Evolutionary conservation across 2,888 invertebrate species (phyloP).

Genomic region (Troilus luridus): DNA sequence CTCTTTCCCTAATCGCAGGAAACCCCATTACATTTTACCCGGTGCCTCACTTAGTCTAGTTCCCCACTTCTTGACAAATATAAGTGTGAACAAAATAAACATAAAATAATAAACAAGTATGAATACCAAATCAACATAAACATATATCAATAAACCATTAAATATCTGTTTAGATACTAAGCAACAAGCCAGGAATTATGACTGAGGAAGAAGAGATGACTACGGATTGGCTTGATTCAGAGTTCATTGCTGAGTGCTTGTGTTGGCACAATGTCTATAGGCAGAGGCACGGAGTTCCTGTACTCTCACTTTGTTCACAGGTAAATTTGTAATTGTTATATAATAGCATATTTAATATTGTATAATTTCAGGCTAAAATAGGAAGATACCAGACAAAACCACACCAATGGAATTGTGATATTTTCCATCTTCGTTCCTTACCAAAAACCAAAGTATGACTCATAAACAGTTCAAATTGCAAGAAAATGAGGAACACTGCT

Average conservation of each 20-base stretch:
- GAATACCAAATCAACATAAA: not conserved
- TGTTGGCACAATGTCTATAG: slow-evolving; percentile 89
- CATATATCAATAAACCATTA: not conserved
- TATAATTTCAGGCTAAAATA: too few relatives aligned
- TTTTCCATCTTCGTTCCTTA: too few relatives aligned
- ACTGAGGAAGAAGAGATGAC: slow-evolving; percentile 80
- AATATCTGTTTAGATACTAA: slow-evolving; percentile 74
- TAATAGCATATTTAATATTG: not conserved
- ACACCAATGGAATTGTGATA: too few relatives aligned
- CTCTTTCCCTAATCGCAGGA: too few relatives aligned
- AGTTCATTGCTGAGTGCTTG: slow-evolving; percentile 85
- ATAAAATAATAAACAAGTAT: not conserved
- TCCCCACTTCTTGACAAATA: not conserved
- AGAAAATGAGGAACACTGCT: too few relatives aligned
- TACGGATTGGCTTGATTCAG: slow-evolving; percentile 85
- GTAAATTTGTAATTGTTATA: slow-evolving; percentile 69
- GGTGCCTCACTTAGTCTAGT: not conserved
- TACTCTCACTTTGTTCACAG: slow-evolving; percentile 82
- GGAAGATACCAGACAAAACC: too few relatives aligned
- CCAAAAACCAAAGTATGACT: too few relatives aligned
- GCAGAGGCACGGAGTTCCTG: slow-evolving; percentile 81
- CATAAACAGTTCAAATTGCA: too few relatives aligned
- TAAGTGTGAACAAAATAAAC: not conserved
- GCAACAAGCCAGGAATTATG: slow-evolving; percentile 78
- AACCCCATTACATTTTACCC: too few relatives aligned